Evolutionary conservation across 2,888 invertebrate genomes (phyloP), one percentile per base, ranked within the genome.

Genomic region (Criorhina ranunculi): DNA sequence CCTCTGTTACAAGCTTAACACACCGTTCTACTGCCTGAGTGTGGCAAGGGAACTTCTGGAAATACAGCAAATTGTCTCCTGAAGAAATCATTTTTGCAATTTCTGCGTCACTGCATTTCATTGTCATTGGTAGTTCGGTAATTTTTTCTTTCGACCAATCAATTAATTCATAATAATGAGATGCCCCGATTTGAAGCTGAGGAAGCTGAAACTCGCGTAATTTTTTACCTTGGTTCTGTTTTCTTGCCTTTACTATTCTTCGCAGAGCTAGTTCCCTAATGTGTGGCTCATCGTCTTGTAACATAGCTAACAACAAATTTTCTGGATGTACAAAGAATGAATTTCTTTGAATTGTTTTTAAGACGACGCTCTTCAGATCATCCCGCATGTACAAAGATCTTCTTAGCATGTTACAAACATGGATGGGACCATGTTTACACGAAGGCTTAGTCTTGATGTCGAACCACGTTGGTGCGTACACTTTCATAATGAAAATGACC

Each of bases 391-490:
- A 67, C 37, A 7, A 35, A 12, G 35, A 66, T 9, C 24, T 24
- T 42, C 51, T 37, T 9, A 76, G 24, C 44, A 57, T 76, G 33
- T 53, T 57, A 9, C 44, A 79, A 35, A 78, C 42, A 44, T 73
- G 60, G 51, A 66, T 37, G 12, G 67, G 42, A 67, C 55, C 73
- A 44, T 60, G 8, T 59, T 59, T 70, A 66, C 37, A 72, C 37
- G 33, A 78, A 37, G 78, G 64, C 49, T 66, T 82, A 44, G 40
- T 51, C 51, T 78, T 72, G 17, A 78, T 72, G 12, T 59, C 44
- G 49, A 83, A 83, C 77, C 82, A 83, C 9, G 44, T 42, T 55
- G 57, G n/a, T n/a, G n/a, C n/a, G n/a, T n/a, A n/a, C n/a, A n/a
- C n/a, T n/a, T n/a, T n/a, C n/a, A n/a, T n/a, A 64, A 53, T n/a